Conservation (phyloP, 2,888 invertebrate species). For the Folsomia manolachei region DNA sequence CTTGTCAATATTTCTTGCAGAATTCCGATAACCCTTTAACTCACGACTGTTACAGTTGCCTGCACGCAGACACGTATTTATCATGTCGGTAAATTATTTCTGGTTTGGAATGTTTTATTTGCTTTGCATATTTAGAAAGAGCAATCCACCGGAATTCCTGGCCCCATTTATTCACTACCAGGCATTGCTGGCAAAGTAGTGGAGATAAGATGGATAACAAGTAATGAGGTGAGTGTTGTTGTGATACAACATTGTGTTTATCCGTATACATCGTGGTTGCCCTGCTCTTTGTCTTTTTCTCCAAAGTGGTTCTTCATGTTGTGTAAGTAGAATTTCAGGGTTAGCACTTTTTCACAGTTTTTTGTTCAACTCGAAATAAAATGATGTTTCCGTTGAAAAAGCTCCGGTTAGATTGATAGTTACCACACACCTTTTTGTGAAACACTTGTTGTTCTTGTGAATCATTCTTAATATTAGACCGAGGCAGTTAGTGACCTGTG, state of each 20-base stretch:
- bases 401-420: not conserved
- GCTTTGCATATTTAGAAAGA: too few species aligned
- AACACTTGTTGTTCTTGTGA: not conserved
- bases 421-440: not conserved
- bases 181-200: too few species aligned
- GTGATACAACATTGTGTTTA: not conserved
- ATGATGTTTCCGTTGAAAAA: not conserved
- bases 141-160: not conserved
- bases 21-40: not conserved
- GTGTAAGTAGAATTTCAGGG: not conserved
- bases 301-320: not conserved
- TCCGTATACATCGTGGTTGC: not conserved
- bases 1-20: not conserved
- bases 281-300: not conserved
- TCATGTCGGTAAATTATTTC: not conserved
- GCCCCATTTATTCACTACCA: too few species aligned
- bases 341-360: not conserved
- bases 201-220: not conserved
- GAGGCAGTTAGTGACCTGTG: not conserved
- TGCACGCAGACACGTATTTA: not conserved
- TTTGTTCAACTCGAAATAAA: not conserved
- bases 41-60: too few species aligned
- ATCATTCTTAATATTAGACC: not conserved
- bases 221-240: not conserved
- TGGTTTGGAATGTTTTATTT: not conserved